phyloP scores from a whole-genome alignment of 2,888 invertebrate species.

The Anoncus sp. region DNA sequence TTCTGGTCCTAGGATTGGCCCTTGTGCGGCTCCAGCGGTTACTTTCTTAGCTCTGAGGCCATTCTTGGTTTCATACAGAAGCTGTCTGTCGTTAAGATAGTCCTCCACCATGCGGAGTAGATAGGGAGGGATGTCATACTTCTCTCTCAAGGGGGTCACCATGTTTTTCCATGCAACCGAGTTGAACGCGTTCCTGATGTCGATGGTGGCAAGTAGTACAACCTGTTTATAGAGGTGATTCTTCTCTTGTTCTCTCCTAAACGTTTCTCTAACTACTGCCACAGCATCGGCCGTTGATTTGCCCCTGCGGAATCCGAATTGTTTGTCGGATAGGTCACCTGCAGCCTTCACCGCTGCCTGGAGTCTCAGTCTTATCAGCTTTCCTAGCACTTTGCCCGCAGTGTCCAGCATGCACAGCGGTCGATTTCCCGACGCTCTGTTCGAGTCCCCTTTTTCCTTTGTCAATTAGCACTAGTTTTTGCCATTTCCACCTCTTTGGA shows the following conservation, averaged over 20 bases:
- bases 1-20: slow-evolving; percentile 19
- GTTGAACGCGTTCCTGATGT: slow-evolving; percentile 5
- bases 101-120: too few species aligned
- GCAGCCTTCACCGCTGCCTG: slow-evolving; percentile 41
- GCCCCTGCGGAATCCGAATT: slow-evolving; percentile 61
- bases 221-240: slow-evolving; percentile 46
- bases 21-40: slow-evolving; percentile 35
- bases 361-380: slow-evolving; percentile 58
- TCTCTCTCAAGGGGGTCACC: too few species aligned
- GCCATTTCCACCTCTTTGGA: neutral
- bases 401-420: slow-evolving; percentile 68
- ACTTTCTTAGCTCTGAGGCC: neutral
- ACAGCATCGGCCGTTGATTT: slow-evolving; percentile 48
- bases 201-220: slow-evolving; percentile 49
- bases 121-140: too few species aligned
- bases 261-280: slow-evolving; percentile 9
- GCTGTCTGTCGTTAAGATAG: neutral
- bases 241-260: too few species aligned
- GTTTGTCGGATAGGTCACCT: slow-evolving; percentile 56
- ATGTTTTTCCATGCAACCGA: slow-evolving; percentile 5
- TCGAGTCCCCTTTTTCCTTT: slow-evolving; percentile 56
- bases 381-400: slow-evolving; percentile 58
- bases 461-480: too few species aligned
- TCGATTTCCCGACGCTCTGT: slow-evolving; percentile 58
- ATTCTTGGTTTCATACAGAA: slow-evolving; percentile 18